Conservation (phyloP, 2,113 vertebrate species). For the Ailurus styani region DNA sequence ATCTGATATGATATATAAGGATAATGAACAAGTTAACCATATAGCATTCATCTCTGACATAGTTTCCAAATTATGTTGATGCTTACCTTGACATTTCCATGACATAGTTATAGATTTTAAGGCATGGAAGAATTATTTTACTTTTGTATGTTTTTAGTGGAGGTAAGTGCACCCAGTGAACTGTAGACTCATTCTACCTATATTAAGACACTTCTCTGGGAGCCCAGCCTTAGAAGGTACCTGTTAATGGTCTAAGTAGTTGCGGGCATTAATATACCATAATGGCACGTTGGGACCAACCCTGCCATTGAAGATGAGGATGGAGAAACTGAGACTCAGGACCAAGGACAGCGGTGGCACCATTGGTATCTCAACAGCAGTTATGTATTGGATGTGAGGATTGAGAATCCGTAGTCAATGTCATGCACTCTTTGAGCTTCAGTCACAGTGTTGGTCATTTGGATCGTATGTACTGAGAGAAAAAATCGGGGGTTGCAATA, state of each 20-base stretch:
- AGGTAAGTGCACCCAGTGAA: not conserved
- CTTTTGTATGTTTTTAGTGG: not conserved
- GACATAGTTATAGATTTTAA: not conserved
- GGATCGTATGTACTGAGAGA: not conserved
- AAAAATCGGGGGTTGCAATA: not conserved
- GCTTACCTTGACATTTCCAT: not conserved
- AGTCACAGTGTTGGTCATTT: not conserved
- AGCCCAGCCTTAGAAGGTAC: not conserved
- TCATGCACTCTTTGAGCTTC: not conserved
- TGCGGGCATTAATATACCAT: fast-evolving
- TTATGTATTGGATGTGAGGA: fast-evolving
- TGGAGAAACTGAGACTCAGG: not conserved
- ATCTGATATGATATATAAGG: not conserved
- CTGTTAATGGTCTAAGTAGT: not conserved
- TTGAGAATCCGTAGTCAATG: not conserved
- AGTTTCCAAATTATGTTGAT: not conserved
- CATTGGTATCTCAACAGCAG: fast-evolving
- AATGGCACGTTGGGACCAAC: not conserved
- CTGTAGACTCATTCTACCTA: not conserved
- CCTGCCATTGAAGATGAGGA: fast-evolving
- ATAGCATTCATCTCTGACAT: not conserved
- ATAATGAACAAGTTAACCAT: not conserved
- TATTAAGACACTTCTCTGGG: not conserved
- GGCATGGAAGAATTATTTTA: not conserved
- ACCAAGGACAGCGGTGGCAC: not conserved